A percentile compares a stretch with the other conserved stretches of the same genome.
Evolutionary conservation across 2,113 vertebrate genomes (phyloP).

Genomic region (Xenopus borealis): DNA sequence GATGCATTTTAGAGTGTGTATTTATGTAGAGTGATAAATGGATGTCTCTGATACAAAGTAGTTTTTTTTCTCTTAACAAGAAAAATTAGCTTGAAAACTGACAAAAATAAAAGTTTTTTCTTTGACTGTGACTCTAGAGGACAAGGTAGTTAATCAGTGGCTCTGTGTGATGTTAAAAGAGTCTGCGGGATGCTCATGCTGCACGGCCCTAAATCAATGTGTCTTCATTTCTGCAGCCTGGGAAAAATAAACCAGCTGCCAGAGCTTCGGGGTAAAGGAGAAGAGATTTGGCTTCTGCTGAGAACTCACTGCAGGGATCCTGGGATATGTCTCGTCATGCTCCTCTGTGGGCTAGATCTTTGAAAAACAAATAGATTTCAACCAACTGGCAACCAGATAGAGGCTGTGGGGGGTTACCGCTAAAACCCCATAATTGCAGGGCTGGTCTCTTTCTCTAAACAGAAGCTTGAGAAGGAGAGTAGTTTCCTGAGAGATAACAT

Average conservation of each 20-base stretch:
- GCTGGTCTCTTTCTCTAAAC: constrained; percentile 29
- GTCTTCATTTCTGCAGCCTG: constrained; percentile 44
- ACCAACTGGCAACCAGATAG: constrained; percentile 42
- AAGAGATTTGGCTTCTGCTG: constrained; percentile 39
- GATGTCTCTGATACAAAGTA: background rate
- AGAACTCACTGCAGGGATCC: constrained; percentile 40
- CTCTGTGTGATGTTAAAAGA: constrained; percentile 43
- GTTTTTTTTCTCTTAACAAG: background rate
- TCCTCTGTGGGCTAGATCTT: constrained; percentile 34
- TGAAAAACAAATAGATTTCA: constrained; percentile 46
- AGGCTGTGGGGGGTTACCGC: constrained; percentile 38
- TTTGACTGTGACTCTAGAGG: constrained; percentile 38
- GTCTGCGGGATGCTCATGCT: constrained; percentile 41
- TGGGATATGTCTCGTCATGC: constrained; percentile 33
- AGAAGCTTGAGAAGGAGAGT: constrained; percentile 23
- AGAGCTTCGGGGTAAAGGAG: constrained; percentile 40
- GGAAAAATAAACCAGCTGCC: constrained; percentile 43
- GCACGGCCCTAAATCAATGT: constrained; percentile 45
- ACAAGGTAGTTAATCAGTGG: constrained; percentile 45
- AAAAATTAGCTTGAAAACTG: constrained; percentile 9
- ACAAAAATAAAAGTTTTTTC: constrained; percentile 42
- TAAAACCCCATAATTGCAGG: constrained; percentile 42
- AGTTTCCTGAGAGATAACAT: constrained; percentile 31
- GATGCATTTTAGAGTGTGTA: background rate
- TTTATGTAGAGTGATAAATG: constrained; percentile 1